Percentiles rank a stretch among this genome's conserved stretches.
These are phyloP conservation scores for Lepidostoma basale DNA, from an alignment of 1,140 invertebrate genomes.

Conservation along the genomic window DNA sequence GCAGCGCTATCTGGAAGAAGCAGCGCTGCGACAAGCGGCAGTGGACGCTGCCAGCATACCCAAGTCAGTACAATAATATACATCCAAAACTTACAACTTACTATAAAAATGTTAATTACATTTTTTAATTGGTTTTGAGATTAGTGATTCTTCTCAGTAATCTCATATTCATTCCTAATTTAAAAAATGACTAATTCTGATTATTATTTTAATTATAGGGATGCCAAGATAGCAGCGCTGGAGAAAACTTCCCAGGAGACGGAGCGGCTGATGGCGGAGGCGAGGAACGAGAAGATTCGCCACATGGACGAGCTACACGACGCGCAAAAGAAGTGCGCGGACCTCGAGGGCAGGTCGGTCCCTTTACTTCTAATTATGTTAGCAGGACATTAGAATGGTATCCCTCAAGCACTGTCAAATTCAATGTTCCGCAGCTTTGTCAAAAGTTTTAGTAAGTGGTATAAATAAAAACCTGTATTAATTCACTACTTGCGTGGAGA, in stretches of 20 bases:
- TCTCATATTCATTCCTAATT: too few relatives aligned
- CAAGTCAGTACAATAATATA: slow-evolving; percentile 72
- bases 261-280: slow-evolving; percentile 86
- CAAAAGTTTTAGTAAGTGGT: too few relatives aligned
- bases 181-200: too few relatives aligned
- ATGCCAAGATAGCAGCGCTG: slow-evolving; percentile 84
- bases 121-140: too few relatives aligned
- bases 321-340: slow-evolving; percentile 81
- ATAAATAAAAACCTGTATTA: too few relatives aligned
- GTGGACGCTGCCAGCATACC: slow-evolving; percentile 85
- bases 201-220: slow-evolving; percentile 63
- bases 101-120: not conserved
- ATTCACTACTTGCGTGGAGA: too few relatives aligned
- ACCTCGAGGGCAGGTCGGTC: slow-evolving; percentile 69
- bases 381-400: too few relatives aligned
- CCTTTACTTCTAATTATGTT: too few relatives aligned
- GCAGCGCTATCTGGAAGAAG: slow-evolving; percentile 86
- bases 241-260: slow-evolving; percentile 86
- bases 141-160: not conserved
- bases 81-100: not conserved
- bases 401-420: too few relatives aligned
- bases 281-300: slow-evolving; percentile 82
- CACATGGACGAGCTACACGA: slow-evolving; percentile 87
- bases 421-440: not conserved
- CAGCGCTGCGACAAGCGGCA: slow-evolving; percentile 80